A percentile compares a stretch with the other conserved stretches of the same genome.
Conservation (phyloP, 1,140 invertebrate genomes). For the Drosophila melanogaster region DNA sequence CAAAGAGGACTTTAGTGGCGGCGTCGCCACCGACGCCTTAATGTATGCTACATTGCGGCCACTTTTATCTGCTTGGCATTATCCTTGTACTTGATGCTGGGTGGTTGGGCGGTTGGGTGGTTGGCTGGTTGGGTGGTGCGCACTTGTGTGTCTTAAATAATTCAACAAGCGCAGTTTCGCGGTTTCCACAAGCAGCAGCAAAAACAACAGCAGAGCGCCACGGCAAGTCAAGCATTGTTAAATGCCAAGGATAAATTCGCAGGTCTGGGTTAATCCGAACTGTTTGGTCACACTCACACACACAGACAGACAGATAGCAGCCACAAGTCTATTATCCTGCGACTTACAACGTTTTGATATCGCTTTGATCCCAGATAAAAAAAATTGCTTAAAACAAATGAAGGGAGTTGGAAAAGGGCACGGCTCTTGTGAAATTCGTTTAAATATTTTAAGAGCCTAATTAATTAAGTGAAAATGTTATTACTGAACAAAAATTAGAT, state of each 20-base stretch:
- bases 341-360: conserved; percentile 43
- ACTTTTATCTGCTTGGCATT: conserved; percentile 71
- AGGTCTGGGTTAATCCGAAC: conserved; percentile 36
- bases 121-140: conserved; percentile 33
- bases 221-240: conserved; percentile 58
- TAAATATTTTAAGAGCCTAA: background rate
- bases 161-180: conserved; percentile 72
- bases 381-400: conserved; percentile 42
- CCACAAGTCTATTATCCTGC: conserved; percentile 44
- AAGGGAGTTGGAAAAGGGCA: background rate
- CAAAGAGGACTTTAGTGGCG: conserved; percentile 47
- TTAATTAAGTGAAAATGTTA: conserved; percentile 14
- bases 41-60: conserved; percentile 71
- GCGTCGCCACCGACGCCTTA: conserved; percentile 56
- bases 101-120: background rate
- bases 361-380: conserved; percentile 37
- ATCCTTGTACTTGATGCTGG: conserved; percentile 51
- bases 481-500: background rate
- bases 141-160: conserved; percentile 78
- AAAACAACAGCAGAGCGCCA: conserved; percentile 19
- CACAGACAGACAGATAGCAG: conserved; percentile 15
- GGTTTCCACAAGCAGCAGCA: conserved; percentile 26
- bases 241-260: conserved; percentile 73
- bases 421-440: conserved; percentile 5
- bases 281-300: conserved; percentile 21